Evolutionary conservation across 2,797 vertebrate genomes (phyloP).

Genomic region (Discoglossus pictus): DNA sequence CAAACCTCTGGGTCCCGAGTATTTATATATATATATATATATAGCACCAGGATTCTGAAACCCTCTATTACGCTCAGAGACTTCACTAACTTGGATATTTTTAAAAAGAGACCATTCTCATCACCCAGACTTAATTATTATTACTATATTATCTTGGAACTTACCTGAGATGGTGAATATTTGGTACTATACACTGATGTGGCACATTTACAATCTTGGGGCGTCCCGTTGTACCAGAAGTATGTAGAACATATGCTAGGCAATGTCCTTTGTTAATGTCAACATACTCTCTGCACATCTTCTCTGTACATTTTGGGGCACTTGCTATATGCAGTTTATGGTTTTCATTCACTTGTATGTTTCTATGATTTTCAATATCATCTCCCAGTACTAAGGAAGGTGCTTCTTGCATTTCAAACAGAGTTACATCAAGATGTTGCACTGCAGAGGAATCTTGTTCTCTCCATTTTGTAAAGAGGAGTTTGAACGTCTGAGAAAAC

Average conservation of each 20-base stretch:
- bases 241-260: constrained; percentile 88
- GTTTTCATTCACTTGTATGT: background rate
- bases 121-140: no score
- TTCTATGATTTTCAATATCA: constrained; percentile 30
- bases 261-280: constrained; percentile 52
- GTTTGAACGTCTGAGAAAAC: constrained; percentile 75
- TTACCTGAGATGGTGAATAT: constrained; percentile 87
- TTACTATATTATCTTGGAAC: constrained; percentile 52
- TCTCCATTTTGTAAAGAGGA: constrained; percentile 59
- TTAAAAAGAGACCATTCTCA: no score
- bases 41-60: no score
- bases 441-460: constrained; percentile 57
- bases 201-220: constrained; percentile 92
- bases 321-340: accelerated
- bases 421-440: constrained; percentile 73
- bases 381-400: constrained; percentile 11
- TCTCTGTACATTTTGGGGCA: constrained; percentile 6
- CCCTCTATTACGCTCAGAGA: no score
- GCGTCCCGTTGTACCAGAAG: constrained; percentile 90
- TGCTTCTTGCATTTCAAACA: constrained; percentile 63
- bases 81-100: no score
- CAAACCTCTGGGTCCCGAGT: no score
- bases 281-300: constrained; percentile 26
- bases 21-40: no score
- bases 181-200: constrained; percentile 88